Evolutionary conservation across 2,797 vertebrate genomes (phyloP).

Genomic region (Spinus olivaceus): DNA sequence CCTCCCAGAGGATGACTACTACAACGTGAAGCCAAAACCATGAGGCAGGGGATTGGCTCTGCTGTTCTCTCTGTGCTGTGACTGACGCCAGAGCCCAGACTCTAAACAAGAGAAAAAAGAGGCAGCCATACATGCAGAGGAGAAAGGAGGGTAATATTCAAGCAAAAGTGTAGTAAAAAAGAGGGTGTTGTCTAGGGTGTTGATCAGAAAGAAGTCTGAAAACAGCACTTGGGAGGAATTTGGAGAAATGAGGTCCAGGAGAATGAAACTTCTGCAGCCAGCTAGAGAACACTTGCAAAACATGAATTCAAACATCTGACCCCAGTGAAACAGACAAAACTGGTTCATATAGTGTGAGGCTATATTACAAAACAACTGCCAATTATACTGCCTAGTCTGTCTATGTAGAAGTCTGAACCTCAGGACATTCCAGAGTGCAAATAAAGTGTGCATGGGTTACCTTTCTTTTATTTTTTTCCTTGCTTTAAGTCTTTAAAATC

Average conservation of each 20-base stretch:
- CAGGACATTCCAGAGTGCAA: not conserved
- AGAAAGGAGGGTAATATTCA: not conserved
- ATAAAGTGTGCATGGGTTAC: not conserved
- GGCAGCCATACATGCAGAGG: rapidly evolving
- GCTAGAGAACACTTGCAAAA: not conserved
- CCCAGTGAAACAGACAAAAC: not conserved
- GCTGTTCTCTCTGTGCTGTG: not conserved
- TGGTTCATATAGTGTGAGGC: not conserved
- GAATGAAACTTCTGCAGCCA: not conserved
- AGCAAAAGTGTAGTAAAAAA: not conserved
- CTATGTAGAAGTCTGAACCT: not conserved
- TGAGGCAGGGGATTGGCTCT: not conserved
- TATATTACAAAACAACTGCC: not conserved
- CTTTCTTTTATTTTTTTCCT: not conserved
- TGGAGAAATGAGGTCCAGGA: not conserved
- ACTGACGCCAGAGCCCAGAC: not conserved
- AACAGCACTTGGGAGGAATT: not conserved
- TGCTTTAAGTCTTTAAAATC: not conserved
- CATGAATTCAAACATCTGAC: not conserved
- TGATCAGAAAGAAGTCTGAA: not conserved
- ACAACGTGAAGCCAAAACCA: not conserved
- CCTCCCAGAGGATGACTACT: not conserved
- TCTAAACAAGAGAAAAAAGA: not conserved
- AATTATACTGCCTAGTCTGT: not conserved
- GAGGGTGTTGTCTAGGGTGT: not conserved